Evolutionary conservation across 2,113 vertebrate genomes (phyloP), one percentile per base, ranked within the genome.

Genomic region (Dromiciops gliroides): DNA sequence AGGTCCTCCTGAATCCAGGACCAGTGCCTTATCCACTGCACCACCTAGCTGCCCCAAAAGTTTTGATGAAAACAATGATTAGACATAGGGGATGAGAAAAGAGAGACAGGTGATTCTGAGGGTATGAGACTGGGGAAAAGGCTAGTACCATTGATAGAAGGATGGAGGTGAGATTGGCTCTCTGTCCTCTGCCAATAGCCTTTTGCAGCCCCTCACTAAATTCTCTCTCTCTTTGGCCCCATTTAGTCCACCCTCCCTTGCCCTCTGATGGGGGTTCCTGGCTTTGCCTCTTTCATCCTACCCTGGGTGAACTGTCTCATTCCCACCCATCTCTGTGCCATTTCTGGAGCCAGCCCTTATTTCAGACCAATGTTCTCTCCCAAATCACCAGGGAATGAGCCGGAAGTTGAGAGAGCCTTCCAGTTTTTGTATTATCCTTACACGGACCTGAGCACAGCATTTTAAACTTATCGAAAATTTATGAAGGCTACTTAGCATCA

Each of bases 301-400:
- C 16, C 37, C 37, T 75, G n/a, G 67, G 16, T 75, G 37, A 50
- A 94, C 67, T 49, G 12, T 26, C 56, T 96, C 91, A 89, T 10
- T 91, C 37, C 24, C 23, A 52, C 96, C 26, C 44, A 6, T 53
- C 25, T 26, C 8, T 19, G 8, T 91, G 95, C 26, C 44, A 6
- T 53, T 12, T 26, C 8, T 19, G 8, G 89, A n/a, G 22, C n/a
- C 31, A 94, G 16, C 4, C 49, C 22, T 93, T 95, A 48, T 93
- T 97, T 94, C 52, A 88, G 26, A 49, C 93, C 93, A 75, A 90
- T 12, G 93, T 94, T 95, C 47, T 97, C 51, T 96, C 14, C 60
- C 47, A 94, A 94, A 92, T 94, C 91, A 12, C 24, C 51, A 91
- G 67, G 49, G 47, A 92, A 94, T 95, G 89, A 93, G 90, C 28